Evolutionary conservation across 2,888 invertebrate genomes (phyloP), one percentile per base, ranked within the genome.

Genomic region (Drosophila lutescens): DNA sequence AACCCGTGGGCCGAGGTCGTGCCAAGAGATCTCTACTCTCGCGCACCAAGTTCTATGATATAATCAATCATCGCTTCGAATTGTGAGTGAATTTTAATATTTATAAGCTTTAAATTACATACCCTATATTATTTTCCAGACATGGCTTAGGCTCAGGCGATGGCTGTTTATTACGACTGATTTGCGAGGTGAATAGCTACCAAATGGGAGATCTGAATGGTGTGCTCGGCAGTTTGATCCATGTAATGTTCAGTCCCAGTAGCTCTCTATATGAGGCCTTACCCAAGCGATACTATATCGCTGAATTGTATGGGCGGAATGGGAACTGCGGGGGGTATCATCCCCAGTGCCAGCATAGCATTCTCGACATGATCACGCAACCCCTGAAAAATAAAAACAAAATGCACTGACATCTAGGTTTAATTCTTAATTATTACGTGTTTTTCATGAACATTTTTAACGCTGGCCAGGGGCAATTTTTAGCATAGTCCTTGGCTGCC

Each of bases 211-310:
- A 88, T 4, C 58, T 93, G 72, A 94, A 95, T 89, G 95, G 95
- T 13, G 92, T 96, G 23, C 85, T 95, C 43, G 94, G 95, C 38
- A 94, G 94, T 86, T 87, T 96, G 62, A 90, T 95, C 8, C 94
- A 95, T 75, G 93, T 95, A 2, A 88, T 95, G 74, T 80, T 74
- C 43, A 91, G 90, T 46, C 91, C 91, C 3, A 89, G 85, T 34
- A 88, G 80, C 13, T 91, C 91, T 0, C 77, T 63, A 50, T 61
- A 80, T 30, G 91, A 91, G 68, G 75, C 78, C 8, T 41, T 91
- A 10, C 84, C 90, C 4, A 41, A 79, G 20, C 56, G 72, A 6
- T 91, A 90, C 44, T 91, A 91, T 61, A 75, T 77, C n/a, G 91
- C 91, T 0, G 90, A 91, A 56, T 26, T 74, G n/a, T 78, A 84